phyloP scores from a whole-genome alignment of 2,888 invertebrate genomes.

The Brachypalpus laphriformis region DNA sequence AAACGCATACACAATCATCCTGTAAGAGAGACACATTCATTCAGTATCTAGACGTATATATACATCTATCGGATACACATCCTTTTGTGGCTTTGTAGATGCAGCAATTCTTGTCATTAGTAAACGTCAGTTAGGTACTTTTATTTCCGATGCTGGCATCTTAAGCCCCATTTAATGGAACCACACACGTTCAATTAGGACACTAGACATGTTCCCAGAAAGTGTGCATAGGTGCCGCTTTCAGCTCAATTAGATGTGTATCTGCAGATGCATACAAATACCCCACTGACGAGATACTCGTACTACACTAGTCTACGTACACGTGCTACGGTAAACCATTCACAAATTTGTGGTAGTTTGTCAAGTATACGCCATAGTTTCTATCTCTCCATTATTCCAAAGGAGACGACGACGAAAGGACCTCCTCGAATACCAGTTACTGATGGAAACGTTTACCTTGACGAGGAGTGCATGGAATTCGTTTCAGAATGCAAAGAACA shows the following conservation, averaged over 20 bases:
- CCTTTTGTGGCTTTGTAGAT: slow-evolving; percentile 30
- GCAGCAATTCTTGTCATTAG: slow-evolving; percentile 55
- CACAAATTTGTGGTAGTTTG: slow-evolving; percentile 73
- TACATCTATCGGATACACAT: background rate
- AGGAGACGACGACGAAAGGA: slow-evolving; percentile 6
- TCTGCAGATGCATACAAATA: slow-evolving; percentile 44
- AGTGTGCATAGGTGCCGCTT: slow-evolving; percentile 46
- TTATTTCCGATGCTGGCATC: slow-evolving; percentile 46
- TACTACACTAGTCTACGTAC: slow-evolving; percentile 28
- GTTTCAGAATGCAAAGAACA: slow-evolving; percentile 60
- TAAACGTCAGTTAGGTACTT: slow-evolving; percentile 58
- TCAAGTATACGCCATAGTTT: slow-evolving; percentile 62
- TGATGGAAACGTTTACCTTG: slow-evolving; percentile 72
- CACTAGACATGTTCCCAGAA: slow-evolving; percentile 58
- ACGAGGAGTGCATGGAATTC: slow-evolving; percentile 61
- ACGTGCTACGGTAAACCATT: slow-evolving; percentile 65
- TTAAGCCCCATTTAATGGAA: slow-evolving; percentile 62
- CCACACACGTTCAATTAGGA: slow-evolving; percentile 69
- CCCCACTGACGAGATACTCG: background rate
- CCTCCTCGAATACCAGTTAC: slow-evolving; percentile 21
- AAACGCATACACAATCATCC: slow-evolving; percentile 25
- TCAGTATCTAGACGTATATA: background rate
- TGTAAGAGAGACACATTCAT: slow-evolving; percentile 21
- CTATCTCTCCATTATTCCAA: slow-evolving; percentile 41
- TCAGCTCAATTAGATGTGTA: slow-evolving; percentile 65